A percentile compares a stretch with the other conserved stretches of the same genome.
Conservation (phyloP, 92 coral and sea anemone species). For the Porites lobata region DNA sequence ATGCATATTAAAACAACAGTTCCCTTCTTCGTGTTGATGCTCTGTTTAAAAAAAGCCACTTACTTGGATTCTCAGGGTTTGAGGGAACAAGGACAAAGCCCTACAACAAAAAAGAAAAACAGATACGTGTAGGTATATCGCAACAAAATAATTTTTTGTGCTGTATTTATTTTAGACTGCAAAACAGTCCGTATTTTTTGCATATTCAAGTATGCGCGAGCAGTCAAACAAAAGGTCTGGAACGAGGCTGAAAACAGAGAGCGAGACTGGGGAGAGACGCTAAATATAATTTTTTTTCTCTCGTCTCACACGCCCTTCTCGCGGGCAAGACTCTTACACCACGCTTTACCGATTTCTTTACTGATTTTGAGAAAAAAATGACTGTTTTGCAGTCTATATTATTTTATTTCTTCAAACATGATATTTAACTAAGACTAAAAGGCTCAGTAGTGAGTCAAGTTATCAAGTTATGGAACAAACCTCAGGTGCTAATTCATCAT, state of each 20-base stretch:
- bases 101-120: constrained; percentile 40
- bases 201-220: no score
- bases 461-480: constrained; percentile 29
- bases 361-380: no score
- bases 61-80: constrained; percentile 63
- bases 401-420: background rate
- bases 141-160: background rate
- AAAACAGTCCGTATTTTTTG: no score
- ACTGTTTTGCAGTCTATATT: no score
- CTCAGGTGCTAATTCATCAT: constrained; percentile 76
- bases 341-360: no score
- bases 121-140: background rate
- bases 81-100: constrained; percentile 95
- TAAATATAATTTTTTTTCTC: no score
- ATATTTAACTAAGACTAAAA: background rate
- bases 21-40: no score
- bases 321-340: no score
- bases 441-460: background rate
- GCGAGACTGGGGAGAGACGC: no score
- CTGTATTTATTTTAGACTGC: background rate
- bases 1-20: background rate
- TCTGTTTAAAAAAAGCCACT: background rate
- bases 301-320: no score
- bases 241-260: no score
- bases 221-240: no score